Evolutionary conservation across 2,113 vertebrate species (phyloP), one percentile per base, ranked within the genome.

Genomic region (Vicugna pacos): DNA sequence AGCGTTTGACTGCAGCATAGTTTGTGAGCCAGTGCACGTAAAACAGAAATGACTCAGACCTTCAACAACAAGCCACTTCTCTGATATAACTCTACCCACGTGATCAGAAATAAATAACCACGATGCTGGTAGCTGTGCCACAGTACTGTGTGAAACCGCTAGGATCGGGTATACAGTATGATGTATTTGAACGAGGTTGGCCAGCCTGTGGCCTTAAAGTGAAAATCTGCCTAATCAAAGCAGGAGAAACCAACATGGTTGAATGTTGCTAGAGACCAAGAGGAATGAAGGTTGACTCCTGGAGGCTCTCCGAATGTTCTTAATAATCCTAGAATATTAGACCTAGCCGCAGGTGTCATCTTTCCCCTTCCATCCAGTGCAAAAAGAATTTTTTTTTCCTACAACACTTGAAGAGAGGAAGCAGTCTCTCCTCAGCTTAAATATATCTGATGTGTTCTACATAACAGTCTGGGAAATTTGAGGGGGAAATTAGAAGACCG

Each of bases 271-370:
- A 93, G 84, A 83, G 52, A 70, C 46, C 1, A n/a, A 20, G 17
- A 77, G 65, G 19, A 81, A 93, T 72, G 24, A 67, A 83, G 30
- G 32, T 10, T 54, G n/a, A 80, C 20, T 48, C 22, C 83, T 30
- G 14, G 76, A 93, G 80, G 28, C 58, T 91, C 75, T 80, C 86
- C 24, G 58, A 91, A 87, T 42, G 30, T 50, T 80, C 52, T 86
- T 54, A 22, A 7, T 35, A 69, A 32, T 42, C 10, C 20, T 60
- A 75, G 20, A 67, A 42, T 48, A 48, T n/a, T 38, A 70, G 14
- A 54, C 52, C 7, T 52, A 73, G 16, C 64, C 69, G 92, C 24
- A n/a, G 65, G 72, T 32, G 32, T 58, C 20, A 14, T 77, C 8
- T 67, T 95, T 67, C 60, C 3, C 16, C 48, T 89, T 13, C 56